A percentile compares a stretch with the other conserved stretches of the same genome.
phyloP scores from a whole-genome alignment of 2,888 invertebrate species.

The Netelia virgata region DNA sequence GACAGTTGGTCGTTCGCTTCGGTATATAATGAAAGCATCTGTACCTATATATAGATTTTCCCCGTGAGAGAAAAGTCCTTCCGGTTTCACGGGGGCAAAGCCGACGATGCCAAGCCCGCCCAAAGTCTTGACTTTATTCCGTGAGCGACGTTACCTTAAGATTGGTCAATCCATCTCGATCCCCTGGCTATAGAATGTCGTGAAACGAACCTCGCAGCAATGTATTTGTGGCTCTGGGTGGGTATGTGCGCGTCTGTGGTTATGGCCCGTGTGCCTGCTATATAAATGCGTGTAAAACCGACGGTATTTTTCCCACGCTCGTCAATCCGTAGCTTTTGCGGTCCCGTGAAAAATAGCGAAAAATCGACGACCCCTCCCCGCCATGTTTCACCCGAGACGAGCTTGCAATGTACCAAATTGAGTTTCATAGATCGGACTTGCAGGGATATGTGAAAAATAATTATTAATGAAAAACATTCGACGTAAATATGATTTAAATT shows the following conservation, averaged over 20 bases:
- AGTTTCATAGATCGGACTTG: constrained; percentile 11
- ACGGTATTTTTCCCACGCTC: constrained; percentile 27
- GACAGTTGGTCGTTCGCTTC: constrained; percentile 18
- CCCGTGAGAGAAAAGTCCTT: constrained; percentile 9
- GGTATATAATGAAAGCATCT: constrained; percentile 30
- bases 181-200: constrained; percentile 20
- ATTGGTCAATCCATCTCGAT: constrained; percentile 66
- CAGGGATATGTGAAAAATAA: not conserved
- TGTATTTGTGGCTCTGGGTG: not conserved
- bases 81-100: constrained; percentile 7
- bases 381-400: constrained; percentile 3
- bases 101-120: constrained; percentile 6
- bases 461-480: too few species aligned
- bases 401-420: constrained; percentile 4
- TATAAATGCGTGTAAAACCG: constrained; percentile 25
- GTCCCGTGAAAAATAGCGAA: constrained; percentile 24
- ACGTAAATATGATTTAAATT: too few species aligned
- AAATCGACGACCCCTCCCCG: constrained; percentile 38
- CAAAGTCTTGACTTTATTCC: constrained; percentile 60
- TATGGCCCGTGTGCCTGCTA: not conserved
- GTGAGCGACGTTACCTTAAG: constrained; percentile 48
- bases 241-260: not conserved
- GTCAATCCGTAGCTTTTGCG: constrained; percentile 26
- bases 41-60: not conserved
- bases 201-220: constrained; percentile 14